phyloP scores from a whole-genome alignment of 2,797 vertebrate species.

The Trematomus bernacchii region DNA sequence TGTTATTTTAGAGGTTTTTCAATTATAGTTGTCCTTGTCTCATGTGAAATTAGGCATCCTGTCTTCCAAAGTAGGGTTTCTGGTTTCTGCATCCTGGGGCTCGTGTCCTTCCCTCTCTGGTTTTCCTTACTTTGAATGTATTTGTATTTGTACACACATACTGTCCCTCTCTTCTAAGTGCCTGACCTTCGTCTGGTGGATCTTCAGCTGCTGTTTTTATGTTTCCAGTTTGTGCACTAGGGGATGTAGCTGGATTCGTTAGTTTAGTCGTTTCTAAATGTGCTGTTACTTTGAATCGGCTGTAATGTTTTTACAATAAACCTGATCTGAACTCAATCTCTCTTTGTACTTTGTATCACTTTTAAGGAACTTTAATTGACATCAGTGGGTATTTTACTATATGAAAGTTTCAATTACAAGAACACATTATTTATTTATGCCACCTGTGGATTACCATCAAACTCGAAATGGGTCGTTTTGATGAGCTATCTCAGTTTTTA shows the following conservation, averaged over 20 bases:
- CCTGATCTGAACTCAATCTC: slow-evolving; percentile 29
- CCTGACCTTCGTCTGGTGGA: slow-evolving; percentile 61
- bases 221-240: slow-evolving; percentile 47
- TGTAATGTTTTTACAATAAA: slow-evolving; percentile 81
- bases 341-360: not conserved
- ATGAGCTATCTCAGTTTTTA: no score
- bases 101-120: not conserved
- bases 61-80: slow-evolving; percentile 65
- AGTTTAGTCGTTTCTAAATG: slow-evolving; percentile 37
- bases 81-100: slow-evolving; percentile 12
- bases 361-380: not conserved
- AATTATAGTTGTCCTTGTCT: slow-evolving; percentile 41
- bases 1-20: slow-evolving; percentile 52
- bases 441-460: no score
- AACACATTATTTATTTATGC: no score
- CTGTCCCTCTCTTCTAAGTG: slow-evolving; percentile 62
- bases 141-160: slow-evolving; percentile 16
- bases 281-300: slow-evolving; percentile 62
- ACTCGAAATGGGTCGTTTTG: no score
- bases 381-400: not conserved
- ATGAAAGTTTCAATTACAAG: not conserved
- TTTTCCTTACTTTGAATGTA: slow-evolving; percentile 46
- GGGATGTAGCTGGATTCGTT: slow-evolving; percentile 49
- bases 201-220: slow-evolving; percentile 26
- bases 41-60: slow-evolving; percentile 33